phyloP scores from a whole-genome alignment of 2,888 invertebrate species.

The Petrophora chlorosata region DNA sequence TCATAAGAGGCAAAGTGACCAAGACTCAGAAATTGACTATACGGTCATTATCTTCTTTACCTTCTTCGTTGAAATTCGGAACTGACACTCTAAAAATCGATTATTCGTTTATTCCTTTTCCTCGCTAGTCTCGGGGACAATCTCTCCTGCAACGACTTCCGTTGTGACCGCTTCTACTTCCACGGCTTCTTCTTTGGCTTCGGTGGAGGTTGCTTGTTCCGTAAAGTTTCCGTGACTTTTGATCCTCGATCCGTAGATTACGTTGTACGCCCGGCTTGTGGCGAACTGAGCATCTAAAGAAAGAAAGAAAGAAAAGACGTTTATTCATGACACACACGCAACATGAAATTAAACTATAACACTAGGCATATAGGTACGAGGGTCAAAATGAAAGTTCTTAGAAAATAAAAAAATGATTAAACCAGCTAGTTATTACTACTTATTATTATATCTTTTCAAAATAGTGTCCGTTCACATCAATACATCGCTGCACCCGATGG shows the following conservation, averaged over 20 bases:
- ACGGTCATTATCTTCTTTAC: neutral
- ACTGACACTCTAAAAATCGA: constrained; percentile 17
- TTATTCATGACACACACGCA: too few species aligned
- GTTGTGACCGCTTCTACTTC: constrained; percentile 17
- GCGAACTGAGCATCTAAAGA: constrained; percentile 82
- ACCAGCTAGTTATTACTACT: too few species aligned
- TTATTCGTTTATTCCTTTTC: constrained; percentile 29
- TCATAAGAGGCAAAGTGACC: constrained; percentile 10
- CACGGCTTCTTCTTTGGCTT: constrained; percentile 23
- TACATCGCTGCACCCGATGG: too few species aligned
- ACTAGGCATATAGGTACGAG: too few species aligned
- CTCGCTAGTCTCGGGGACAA: too few species aligned
- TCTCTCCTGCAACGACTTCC: constrained; percentile 1
- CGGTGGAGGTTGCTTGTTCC: constrained; percentile 35
- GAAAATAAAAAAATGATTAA: too few species aligned
- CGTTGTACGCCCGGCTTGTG: constrained; percentile 62
- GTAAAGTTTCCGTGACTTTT: constrained; percentile 69
- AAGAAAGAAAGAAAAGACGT: too few species aligned
- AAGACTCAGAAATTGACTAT: neutral
- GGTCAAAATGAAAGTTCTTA: too few species aligned
- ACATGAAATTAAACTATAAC: too few species aligned
- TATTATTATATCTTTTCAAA: too few species aligned
- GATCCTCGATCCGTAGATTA: too few species aligned
- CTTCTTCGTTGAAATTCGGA: constrained; percentile 12
- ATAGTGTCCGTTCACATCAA: too few species aligned